These are phyloP conservation scores for Gymnobelideus leadbeateri DNA, from an alignment of 2,113 vertebrate genomes.

Conservation along the genomic window DNA sequence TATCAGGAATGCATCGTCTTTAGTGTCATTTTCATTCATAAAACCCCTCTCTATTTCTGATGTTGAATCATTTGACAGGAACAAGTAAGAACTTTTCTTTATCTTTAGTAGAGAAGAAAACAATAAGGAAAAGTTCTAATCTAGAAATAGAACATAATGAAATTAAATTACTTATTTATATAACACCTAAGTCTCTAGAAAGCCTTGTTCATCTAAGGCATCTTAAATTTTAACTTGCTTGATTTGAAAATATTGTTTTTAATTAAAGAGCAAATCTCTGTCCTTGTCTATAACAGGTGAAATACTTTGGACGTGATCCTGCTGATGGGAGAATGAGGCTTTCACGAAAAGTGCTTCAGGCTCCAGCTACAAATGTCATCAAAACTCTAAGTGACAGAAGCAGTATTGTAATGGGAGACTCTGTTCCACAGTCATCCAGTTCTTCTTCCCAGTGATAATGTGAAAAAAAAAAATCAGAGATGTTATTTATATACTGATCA, in stretches of 20 bases:
- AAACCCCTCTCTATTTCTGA: neutral
- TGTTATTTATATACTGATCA: neutral
- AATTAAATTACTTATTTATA: neutral
- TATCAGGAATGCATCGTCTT: neutral
- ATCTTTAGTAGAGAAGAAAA: conserved; percentile 40
- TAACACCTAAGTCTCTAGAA: conserved; percentile 42
- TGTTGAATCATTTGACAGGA: neutral
- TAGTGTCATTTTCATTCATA: neutral
- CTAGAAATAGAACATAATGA: neutral
- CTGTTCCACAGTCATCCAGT: conserved; percentile 77
- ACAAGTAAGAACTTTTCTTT: neutral
- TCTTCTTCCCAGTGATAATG: conserved; percentile 77
- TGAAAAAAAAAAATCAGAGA: conserved; percentile 41
- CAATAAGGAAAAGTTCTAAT: neutral
- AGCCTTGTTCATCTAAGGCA: conserved; percentile 14
- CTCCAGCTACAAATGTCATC: conserved; percentile 87
- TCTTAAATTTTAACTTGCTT: conserved; percentile 42
- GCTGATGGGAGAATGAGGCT: conserved; percentile 98
- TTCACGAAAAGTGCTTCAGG: conserved; percentile 95
- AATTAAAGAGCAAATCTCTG: conserved; percentile 47
- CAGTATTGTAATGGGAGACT: conserved; percentile 89
- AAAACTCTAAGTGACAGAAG: conserved; percentile 92
- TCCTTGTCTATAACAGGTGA: conserved; percentile 89
- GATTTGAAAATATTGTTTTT: neutral
- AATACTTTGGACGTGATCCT: conserved; percentile 97